phyloP scores from a whole-genome alignment of 1,140 invertebrate genomes.

The Hestina assimilis region DNA sequence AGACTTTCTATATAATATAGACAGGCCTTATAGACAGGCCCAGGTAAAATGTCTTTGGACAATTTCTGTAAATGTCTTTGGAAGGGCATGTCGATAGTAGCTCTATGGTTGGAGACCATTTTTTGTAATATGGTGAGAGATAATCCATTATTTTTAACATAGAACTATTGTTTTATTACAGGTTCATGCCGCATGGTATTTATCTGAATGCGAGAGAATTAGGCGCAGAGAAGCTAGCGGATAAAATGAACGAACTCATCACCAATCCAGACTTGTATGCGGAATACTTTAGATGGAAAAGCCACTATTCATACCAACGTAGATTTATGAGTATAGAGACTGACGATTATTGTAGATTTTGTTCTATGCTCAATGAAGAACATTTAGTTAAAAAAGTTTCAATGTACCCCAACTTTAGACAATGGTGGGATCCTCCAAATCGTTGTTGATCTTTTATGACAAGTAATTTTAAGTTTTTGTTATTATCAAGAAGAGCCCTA shows the following conservation, averaged over 20 bases:
- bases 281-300: constrained; percentile 58
- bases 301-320: constrained; percentile 51
- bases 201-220: constrained; percentile 57
- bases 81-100: too few species aligned
- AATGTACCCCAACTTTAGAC: constrained; percentile 40
- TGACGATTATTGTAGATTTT: constrained; percentile 59
- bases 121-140: too few species aligned
- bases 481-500: too few species aligned
- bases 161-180: too few species aligned
- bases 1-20: too few species aligned
- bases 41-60: too few species aligned
- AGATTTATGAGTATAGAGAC: constrained; percentile 41
- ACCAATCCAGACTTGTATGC: constrained; percentile 44
- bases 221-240: constrained; percentile 40
- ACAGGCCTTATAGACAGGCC: too few species aligned
- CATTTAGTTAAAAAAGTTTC: constrained; percentile 36
- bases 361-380: constrained; percentile 46
- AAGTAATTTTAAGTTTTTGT: too few species aligned
- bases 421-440: constrained; percentile 44
- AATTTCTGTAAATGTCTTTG: too few species aligned
- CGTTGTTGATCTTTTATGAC: constrained; percentile 32
- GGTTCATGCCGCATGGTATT: constrained; percentile 63
- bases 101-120: too few species aligned
- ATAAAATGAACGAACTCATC: constrained; percentile 51
- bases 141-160: too few species aligned